These are phyloP conservation scores for Masnerella sp. DNA, from an alignment of 2,888 invertebrate genomes.

Conservation along the genomic window DNA sequence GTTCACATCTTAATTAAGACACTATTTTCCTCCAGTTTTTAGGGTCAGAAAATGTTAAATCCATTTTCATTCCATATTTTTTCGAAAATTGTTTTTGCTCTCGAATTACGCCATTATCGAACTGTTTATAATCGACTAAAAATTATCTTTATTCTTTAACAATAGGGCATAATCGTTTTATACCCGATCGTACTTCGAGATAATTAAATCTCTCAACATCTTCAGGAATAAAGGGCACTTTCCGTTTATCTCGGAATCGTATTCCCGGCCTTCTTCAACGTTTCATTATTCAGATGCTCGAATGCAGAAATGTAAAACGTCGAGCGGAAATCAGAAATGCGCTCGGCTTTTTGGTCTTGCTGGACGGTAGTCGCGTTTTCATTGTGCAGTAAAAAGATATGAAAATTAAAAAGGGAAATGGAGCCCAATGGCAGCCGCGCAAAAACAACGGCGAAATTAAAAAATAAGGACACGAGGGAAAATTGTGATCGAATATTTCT, in stretches of 20 bases:
- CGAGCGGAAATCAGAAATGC: too few relatives aligned
- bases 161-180: too few relatives aligned
- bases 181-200: conserved; percentile 23
- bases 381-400: conserved; percentile 45
- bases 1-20: too few relatives aligned
- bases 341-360: conserved; percentile 22
- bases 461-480: neutral
- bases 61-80: too few relatives aligned
- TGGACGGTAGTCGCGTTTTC: too few relatives aligned
- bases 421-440: neutral
- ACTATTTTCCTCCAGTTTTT: too few relatives aligned
- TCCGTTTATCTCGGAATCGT: conserved; percentile 31
- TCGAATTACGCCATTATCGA: too few relatives aligned
- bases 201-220: conserved; percentile 46
- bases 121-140: too few relatives aligned
- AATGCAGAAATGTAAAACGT: conserved; percentile 26
- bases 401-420: conserved; percentile 50
- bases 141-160: too few relatives aligned
- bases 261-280: conserved; percentile 22
- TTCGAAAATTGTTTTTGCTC: too few relatives aligned
- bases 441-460: neutral
- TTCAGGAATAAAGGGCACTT: conserved; percentile 22
- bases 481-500: neutral
- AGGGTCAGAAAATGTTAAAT: too few relatives aligned
- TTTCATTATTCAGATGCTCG: conserved; percentile 42